Evolutionary conservation across 2,797 vertebrate species (phyloP).

Genomic region (Myotis planiceps): DNA sequence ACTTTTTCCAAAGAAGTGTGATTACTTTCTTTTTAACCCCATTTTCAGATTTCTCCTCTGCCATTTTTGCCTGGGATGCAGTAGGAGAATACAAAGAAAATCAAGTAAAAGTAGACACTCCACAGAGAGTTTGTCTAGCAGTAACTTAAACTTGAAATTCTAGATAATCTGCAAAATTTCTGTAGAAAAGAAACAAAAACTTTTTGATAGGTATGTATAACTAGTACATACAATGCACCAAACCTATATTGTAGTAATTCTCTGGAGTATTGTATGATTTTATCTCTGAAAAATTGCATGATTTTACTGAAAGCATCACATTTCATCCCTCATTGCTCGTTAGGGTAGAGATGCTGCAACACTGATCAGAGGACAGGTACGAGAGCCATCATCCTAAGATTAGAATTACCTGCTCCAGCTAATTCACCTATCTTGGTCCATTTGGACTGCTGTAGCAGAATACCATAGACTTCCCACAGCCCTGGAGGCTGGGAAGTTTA

Average conservation of each 20-base stretch:
- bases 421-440: not conserved
- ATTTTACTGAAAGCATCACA: not conserved
- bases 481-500: too few species aligned
- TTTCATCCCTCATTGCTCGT: not conserved
- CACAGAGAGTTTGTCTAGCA: not conserved
- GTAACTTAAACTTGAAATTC: not conserved
- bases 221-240: not conserved
- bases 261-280: not conserved
- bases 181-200: not conserved
- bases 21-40: constrained; percentile 44
- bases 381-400: not conserved
- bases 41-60: constrained; percentile 28
- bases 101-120: not conserved
- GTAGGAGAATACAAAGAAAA: not conserved
- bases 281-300: constrained; percentile 8
- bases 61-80: not conserved
- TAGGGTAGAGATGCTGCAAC: not conserved
- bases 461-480: not conserved
- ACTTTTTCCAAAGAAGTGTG: constrained; percentile 37
- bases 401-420: not conserved
- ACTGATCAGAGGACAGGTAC: not conserved
- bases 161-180: not conserved
- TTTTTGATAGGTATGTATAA: not conserved
- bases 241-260: not conserved
- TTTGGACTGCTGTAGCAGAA: not conserved